Percentiles rank a stretch among this genome's conserved stretches.
Evolutionary conservation across 2,113 vertebrate genomes (phyloP).

Genomic region (Nerophis ophidion): DNA sequence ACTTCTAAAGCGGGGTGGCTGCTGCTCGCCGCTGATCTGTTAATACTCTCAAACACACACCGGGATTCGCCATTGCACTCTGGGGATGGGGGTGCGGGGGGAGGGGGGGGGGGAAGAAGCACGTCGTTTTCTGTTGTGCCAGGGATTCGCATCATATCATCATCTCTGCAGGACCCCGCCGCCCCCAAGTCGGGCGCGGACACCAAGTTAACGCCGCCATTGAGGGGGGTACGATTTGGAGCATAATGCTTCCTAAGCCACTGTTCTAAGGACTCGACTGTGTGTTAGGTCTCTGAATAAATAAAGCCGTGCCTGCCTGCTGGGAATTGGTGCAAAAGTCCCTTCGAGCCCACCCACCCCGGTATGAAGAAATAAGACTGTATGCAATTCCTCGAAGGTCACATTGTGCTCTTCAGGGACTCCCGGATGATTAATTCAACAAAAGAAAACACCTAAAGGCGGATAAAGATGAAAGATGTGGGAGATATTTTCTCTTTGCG

Average conservation of each 20-base stretch:
- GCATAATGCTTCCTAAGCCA: slow-evolving; percentile 26
- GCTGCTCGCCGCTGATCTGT: slow-evolving; percentile 63
- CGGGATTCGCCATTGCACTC: slow-evolving; percentile 34
- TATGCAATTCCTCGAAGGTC: slow-evolving; percentile 23
- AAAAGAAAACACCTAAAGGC: slow-evolving; percentile 11
- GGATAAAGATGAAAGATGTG: slow-evolving; percentile 16
- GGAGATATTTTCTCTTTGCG: slow-evolving; percentile 5
- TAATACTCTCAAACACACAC: slow-evolving; percentile 63
- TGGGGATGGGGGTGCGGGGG: slow-evolving; percentile 25
- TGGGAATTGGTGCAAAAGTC: slow-evolving; percentile 49
- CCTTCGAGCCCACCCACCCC: slow-evolving; percentile 29
- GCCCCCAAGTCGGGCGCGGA: slow-evolving; percentile 40
- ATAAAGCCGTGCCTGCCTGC: slow-evolving; percentile 52
- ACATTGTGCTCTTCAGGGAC: slow-evolving; percentile 14
- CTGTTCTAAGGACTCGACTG: slow-evolving; percentile 14
- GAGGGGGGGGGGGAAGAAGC: slow-evolving; percentile 9
- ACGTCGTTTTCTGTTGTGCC: slow-evolving; percentile 7
- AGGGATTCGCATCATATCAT: slow-evolving; percentile 45
- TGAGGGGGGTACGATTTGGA: slow-evolving; percentile 53
- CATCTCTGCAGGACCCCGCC: slow-evolving; percentile 36
- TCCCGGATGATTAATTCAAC: slow-evolving; percentile 37
- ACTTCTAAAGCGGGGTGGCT: slow-evolving; percentile 65
- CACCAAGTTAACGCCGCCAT: slow-evolving; percentile 58
- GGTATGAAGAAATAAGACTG: slow-evolving; percentile 30
- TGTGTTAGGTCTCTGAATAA: slow-evolving; percentile 52